phyloP scores from a whole-genome alignment of 2,113 vertebrate species.

The Prionailurus bengalensis region DNA sequence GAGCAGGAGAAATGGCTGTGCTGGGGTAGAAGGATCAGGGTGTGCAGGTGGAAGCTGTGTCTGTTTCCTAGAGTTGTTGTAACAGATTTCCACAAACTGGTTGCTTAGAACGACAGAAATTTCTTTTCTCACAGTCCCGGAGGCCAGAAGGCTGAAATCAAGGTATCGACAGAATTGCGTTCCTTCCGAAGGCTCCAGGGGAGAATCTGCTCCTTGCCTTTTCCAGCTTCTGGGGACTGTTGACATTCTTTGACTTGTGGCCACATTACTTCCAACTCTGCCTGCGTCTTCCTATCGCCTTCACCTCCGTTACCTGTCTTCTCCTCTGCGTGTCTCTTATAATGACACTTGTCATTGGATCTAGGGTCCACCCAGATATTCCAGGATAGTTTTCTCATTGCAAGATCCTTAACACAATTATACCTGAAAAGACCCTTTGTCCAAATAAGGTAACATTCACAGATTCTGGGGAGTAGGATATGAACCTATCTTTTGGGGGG shows the following conservation, averaged over 20 bases:
- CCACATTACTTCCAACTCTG: background rate
- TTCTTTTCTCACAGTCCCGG: background rate
- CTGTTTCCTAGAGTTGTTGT: background rate
- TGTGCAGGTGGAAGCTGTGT: background rate
- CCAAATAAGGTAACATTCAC: background rate
- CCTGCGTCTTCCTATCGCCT: background rate
- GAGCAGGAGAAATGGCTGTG: background rate
- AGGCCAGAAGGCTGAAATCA: background rate
- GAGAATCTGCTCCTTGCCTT: background rate
- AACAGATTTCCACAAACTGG: background rate
- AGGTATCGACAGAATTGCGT: background rate
- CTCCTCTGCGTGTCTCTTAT: background rate
- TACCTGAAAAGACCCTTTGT: background rate
- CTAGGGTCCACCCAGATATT: background rate
- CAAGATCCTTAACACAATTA: slow-evolving; percentile 13
- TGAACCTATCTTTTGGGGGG: background rate
- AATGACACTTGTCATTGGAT: background rate
- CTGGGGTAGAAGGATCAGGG: background rate
- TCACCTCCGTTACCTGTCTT: background rate
- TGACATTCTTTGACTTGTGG: background rate
- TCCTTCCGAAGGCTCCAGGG: background rate
- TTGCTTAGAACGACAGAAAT: background rate
- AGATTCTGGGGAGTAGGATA: background rate
- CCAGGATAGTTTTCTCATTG: background rate
- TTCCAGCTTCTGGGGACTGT: background rate